phyloP scores from a whole-genome alignment of 2,797 vertebrate genomes.

The Melanotaenia nigrans region DNA sequence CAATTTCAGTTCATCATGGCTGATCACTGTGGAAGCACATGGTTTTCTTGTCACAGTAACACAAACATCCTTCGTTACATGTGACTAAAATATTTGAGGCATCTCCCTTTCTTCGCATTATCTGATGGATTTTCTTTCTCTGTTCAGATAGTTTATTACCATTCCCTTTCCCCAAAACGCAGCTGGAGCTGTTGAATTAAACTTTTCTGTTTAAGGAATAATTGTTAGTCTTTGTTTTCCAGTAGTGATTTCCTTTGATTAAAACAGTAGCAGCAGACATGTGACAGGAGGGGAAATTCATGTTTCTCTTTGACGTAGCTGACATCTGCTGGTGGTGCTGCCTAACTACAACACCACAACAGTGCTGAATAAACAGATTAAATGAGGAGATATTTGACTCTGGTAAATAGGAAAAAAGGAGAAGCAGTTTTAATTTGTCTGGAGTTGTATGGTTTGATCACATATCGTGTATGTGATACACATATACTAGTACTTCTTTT shows the following conservation, averaged over 20 bases:
- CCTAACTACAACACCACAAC: conserved; percentile 49
- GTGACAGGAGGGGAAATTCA: neutral
- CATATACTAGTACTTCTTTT: too few relatives aligned
- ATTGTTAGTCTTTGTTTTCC: neutral
- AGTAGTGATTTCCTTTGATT: neutral
- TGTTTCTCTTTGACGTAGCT: conserved; percentile 28
- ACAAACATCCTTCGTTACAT: neutral
- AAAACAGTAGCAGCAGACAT: neutral
- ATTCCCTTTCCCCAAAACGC: neutral
- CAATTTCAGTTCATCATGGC: conserved; percentile 9
- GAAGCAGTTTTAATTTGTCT: too few relatives aligned
- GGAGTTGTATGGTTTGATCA: too few relatives aligned
- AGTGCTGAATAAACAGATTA: too few relatives aligned
- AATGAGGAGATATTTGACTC: neutral
- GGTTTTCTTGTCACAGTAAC: conserved; percentile 15
- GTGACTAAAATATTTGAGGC: neutral
- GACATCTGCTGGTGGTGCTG: conserved; percentile 81
- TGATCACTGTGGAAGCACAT: conserved; percentile 18
- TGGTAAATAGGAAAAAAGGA: too few relatives aligned
- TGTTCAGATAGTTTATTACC: neutral
- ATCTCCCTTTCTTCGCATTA: neutral
- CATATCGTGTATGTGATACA: too few relatives aligned
- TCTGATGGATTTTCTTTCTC: neutral
- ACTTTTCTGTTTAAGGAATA: neutral
- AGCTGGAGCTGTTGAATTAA: neutral